Evolutionary conservation across 2,113 vertebrate species (phyloP).

Genomic region (Phasianus colchicus): DNA sequence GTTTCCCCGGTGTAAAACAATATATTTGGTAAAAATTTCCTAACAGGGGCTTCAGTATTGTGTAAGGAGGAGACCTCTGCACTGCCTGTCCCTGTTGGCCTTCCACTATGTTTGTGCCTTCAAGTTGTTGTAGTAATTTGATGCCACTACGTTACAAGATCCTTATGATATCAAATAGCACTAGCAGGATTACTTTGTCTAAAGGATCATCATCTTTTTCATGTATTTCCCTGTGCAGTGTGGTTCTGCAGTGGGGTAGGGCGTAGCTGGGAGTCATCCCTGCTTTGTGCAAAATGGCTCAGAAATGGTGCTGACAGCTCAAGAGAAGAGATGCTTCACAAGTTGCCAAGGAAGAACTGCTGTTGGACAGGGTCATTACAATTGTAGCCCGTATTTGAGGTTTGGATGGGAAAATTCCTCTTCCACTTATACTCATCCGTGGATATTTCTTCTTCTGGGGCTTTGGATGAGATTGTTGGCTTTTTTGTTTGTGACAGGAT

Average conservation of each 20-base stretch:
- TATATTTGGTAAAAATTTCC: background rate
- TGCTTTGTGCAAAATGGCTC: background rate
- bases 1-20: background rate
- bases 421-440: background rate
- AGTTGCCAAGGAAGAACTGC: background rate
- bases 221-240: background rate
- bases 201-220: background rate
- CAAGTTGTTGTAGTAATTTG: background rate
- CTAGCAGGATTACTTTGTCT: background rate
- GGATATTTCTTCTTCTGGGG: background rate
- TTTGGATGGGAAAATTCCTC: background rate
- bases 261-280: background rate
- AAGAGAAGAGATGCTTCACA: background rate
- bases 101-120: background rate
- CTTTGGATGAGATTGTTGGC: background rate
- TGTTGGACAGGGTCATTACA: background rate
- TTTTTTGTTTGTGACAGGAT: background rate
- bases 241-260: background rate
- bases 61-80: background rate
- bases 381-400: background rate
- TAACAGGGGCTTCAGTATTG: background rate
- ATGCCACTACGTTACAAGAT: background rate
- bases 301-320: background rate
- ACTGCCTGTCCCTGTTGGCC: fast-evolving
- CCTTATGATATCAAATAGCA: background rate